These are phyloP conservation scores for Melanogrammus aeglefinus DNA, from an alignment of 2,797 vertebrate species.

Conservation along the genomic window DNA sequence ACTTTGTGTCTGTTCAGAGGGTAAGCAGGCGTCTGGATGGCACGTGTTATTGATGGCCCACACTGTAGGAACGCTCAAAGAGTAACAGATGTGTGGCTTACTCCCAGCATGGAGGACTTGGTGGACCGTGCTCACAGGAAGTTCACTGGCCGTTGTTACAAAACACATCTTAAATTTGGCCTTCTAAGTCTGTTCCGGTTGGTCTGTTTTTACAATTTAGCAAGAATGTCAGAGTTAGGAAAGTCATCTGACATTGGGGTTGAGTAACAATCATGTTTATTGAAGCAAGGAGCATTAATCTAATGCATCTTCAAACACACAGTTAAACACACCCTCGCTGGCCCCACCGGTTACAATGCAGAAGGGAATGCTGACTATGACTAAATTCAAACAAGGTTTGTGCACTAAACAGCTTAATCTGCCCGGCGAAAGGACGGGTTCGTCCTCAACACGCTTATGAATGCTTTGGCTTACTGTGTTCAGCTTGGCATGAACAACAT, in stretches of 20 bases:
- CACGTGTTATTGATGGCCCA: not conserved
- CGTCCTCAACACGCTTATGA: slow-evolving; percentile 13
- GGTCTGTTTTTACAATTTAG: not conserved
- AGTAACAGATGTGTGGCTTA: not conserved
- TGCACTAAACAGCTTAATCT: slow-evolving; percentile 23
- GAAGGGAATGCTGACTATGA: slow-evolving; percentile 40
- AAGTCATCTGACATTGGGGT: not conserved
- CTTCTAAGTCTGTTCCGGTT: not conserved
- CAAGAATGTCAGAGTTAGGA: not conserved
- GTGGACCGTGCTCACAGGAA: not conserved
- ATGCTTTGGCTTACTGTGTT: slow-evolving; percentile 17
- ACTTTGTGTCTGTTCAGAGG: not conserved
- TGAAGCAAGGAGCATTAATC: slow-evolving; percentile 68
- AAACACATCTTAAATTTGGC: not conserved
- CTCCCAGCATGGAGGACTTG: not conserved
- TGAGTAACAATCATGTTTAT: slow-evolving; percentile 50
- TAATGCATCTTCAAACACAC: slow-evolving; percentile 65
- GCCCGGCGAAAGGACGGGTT: slow-evolving; percentile 24
- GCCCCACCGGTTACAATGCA: slow-evolving; percentile 34
- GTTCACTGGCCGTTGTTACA: not conserved
- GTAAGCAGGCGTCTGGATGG: not conserved
- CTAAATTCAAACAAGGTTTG: not conserved
- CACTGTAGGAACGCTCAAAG: not conserved
- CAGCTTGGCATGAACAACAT: slow-evolving; percentile 3
- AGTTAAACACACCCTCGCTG: slow-evolving; percentile 37